phyloP scores from a whole-genome alignment of 2,888 invertebrate species.

The Stenchaetothrips biformis region DNA sequence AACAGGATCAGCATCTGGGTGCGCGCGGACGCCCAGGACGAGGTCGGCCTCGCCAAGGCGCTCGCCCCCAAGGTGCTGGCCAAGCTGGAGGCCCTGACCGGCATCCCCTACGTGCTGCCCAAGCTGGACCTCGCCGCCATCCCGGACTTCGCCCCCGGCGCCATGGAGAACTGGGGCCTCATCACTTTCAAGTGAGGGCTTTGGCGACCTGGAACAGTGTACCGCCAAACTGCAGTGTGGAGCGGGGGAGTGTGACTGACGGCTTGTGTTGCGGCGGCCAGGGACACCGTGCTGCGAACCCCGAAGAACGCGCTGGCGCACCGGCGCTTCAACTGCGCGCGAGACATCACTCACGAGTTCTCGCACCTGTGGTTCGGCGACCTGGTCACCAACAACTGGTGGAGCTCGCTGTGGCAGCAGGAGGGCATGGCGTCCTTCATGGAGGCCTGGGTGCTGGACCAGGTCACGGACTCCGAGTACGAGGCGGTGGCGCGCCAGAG shows the following conservation, averaged over 20 bases:
- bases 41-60: background rate
- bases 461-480: constrained; percentile 4
- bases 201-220: too few species aligned
- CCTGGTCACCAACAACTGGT: constrained; percentile 34
- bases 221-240: too few species aligned
- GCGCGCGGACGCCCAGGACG: background rate
- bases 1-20: background rate
- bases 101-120: background rate
- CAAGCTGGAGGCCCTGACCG: background rate
- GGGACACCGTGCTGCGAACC: constrained; percentile 32
- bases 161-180: constrained; percentile 20
- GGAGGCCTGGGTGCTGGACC: constrained; percentile 21
- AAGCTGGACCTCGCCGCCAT: constrained; percentile 11
- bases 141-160: constrained; percentile 5
- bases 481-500: constrained; percentile 6
- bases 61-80: background rate
- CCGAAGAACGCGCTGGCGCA: constrained; percentile 26
- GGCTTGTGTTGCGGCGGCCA: constrained; percentile 7
- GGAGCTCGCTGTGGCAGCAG: constrained; percentile 34
- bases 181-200: constrained; percentile 1
- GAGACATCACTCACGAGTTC: constrained; percentile 33
- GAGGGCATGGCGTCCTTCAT: constrained; percentile 33
- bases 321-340: constrained; percentile 30
- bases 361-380: constrained; percentile 35
- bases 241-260: too few species aligned